phyloP scores from a whole-genome alignment of 2,113 vertebrate genomes.

The Chloropsis hardwickii region DNA sequence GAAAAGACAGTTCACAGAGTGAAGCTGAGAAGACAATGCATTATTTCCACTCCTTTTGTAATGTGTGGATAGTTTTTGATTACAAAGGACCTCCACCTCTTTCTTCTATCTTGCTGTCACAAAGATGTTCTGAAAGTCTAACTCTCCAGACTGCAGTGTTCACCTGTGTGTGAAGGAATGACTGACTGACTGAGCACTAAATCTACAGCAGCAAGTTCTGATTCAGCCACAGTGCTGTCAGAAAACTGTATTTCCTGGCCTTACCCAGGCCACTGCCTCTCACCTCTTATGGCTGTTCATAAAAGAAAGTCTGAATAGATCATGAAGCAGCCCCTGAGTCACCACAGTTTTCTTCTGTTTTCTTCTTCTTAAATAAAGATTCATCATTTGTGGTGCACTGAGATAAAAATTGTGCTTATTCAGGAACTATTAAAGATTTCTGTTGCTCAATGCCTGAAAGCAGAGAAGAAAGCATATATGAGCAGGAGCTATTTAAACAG shows the following conservation, averaged over 20 bases:
- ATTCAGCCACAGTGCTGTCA: background rate
- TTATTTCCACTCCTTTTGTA: background rate
- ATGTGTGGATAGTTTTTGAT: background rate
- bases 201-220: background rate
- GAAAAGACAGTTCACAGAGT: background rate
- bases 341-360: background rate
- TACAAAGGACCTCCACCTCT: background rate
- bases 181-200: background rate
- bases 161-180: background rate
- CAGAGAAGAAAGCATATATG: background rate
- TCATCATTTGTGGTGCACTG: background rate
- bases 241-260: background rate
- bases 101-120: background rate
- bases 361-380: background rate
- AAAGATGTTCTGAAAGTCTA: background rate
- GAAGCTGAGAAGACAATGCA: background rate
- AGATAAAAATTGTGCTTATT: background rate
- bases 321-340: background rate
- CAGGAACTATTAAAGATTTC: background rate
- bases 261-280: background rate
- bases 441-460: background rate
- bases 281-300: background rate
- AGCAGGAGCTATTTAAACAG: background rate
- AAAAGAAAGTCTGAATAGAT: background rate
- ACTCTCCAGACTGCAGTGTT: fast-evolving